phyloP scores from a whole-genome alignment of 2,797 vertebrate genomes.

The Manis crassicaudata region DNA sequence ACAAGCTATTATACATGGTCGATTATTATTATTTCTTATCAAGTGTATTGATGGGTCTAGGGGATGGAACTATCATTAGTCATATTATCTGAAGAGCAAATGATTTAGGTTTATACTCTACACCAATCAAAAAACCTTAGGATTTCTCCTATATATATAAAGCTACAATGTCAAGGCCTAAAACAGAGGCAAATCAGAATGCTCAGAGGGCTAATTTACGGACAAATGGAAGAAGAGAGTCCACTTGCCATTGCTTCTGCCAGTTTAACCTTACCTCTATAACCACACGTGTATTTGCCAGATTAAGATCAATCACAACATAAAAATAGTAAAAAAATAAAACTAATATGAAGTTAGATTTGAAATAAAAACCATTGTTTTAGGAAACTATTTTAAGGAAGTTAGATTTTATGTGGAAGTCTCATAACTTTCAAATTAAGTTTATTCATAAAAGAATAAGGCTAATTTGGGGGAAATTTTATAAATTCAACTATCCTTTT shows the following conservation, averaged over 20 bases:
- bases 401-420: background rate
- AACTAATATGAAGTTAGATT: slow-evolving; percentile 8
- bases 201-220: background rate
- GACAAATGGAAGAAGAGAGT: background rate
- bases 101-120: background rate
- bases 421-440: background rate
- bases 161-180: background rate
- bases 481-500: background rate
- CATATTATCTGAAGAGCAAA: slow-evolving; percentile 21
- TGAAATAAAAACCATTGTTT: background rate
- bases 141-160: background rate
- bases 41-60: background rate
- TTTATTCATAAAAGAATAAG: background rate
- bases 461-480: background rate
- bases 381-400: background rate
- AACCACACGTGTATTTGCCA: background rate
- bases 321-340: background rate
- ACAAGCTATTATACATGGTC: background rate
- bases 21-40: background rate
- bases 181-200: background rate
- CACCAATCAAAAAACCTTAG: background rate
- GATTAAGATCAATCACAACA: background rate
- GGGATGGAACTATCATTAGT: background rate
- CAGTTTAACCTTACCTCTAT: background rate
- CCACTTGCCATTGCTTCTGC: background rate